Percentiles rank a stretch among this genome's conserved stretches.
Conservation (phyloP, 2,797 vertebrate species). For the Anguilla pacifica region DNA sequence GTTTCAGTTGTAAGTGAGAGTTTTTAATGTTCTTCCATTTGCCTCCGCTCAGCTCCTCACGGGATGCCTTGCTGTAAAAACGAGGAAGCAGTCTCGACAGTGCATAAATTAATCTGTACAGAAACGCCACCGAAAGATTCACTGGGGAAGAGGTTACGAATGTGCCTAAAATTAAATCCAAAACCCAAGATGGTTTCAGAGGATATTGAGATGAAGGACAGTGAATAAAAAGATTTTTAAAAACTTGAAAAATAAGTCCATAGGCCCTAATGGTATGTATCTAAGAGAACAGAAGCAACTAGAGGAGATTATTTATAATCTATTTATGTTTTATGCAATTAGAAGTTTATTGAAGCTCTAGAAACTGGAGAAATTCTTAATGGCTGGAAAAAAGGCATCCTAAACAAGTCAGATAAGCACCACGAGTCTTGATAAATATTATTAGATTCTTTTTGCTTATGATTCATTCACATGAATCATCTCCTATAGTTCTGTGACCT, state of each 20-base stretch:
- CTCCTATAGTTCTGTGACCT: too few species aligned
- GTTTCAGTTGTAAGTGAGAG: not conserved
- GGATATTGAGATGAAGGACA: not conserved
- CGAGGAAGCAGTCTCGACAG: not conserved
- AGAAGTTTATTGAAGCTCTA: not conserved
- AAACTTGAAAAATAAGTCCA: not conserved
- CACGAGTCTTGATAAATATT: not conserved
- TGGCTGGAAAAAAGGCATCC: not conserved
- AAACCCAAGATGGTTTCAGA: not conserved
- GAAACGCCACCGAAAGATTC: not conserved
- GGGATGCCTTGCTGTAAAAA: not conserved
- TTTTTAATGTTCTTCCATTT: not conserved
- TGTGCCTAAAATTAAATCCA: not conserved
- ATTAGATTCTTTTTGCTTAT: not conserved
- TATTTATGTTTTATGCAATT: not conserved
- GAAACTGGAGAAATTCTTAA: not conserved
- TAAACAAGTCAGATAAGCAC: not conserved
- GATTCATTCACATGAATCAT: not conserved
- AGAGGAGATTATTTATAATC: not conserved
- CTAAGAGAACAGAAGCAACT: not conserved
- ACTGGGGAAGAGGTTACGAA: not conserved
- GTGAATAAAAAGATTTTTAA: not conserved
- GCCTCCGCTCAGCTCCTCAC: not conserved
- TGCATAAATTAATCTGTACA: slow-evolving; percentile 1
- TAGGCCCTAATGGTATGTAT: not conserved